Evolutionary conservation across 1,140 invertebrate species (phyloP).

Genomic region (Dufourea novaeangliae): DNA sequence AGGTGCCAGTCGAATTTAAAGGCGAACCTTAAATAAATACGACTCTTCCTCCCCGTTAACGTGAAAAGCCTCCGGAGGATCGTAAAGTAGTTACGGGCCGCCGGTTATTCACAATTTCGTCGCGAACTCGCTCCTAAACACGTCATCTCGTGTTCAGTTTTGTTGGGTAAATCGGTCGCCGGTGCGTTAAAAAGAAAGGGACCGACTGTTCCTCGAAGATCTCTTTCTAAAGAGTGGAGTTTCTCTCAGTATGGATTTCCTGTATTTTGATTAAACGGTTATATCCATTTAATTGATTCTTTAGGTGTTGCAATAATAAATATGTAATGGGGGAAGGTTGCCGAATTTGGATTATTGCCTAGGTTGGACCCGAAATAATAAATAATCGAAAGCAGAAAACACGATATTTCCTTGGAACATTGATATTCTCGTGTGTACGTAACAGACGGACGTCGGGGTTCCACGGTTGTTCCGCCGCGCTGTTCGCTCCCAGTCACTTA

Average conservation of each 20-base stretch:
- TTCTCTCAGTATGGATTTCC: too few species aligned
- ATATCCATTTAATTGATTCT: too few species aligned
- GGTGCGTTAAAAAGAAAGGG: neutral
- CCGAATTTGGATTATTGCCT: too few species aligned
- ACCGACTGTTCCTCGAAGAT: neutral
- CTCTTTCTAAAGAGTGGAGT: neutral
- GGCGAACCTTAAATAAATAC: conserved; percentile 56
- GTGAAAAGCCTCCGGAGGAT: conserved; percentile 59
- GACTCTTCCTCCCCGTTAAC: conserved; percentile 33
- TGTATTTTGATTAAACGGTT: too few species aligned
- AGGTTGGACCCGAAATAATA: too few species aligned
- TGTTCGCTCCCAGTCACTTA: conserved; percentile 48
- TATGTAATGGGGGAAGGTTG: too few species aligned
- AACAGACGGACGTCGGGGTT: conserved; percentile 24
- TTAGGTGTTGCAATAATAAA: too few species aligned
- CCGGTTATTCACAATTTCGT: conserved; percentile 45
- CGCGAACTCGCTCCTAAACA: conserved; percentile 39
- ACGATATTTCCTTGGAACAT: neutral
- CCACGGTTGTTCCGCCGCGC: conserved; percentile 29
- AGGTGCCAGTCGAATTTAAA: conserved; percentile 34
- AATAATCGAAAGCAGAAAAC: neutral
- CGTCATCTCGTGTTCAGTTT: neutral
- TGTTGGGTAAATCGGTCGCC: neutral
- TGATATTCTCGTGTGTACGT: conserved; percentile 1
- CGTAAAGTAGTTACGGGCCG: conserved; percentile 68